phyloP scores from a whole-genome alignment of 2,113 vertebrate genomes.

The Felis catus region F.catus_Fca126_mat1.0 CM031419.1:91719501-91720000 shows the following conservation, averaged over 20 bases:
- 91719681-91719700: conserved; percentile 27
- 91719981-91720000: conserved; percentile 56
- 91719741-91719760: conserved; percentile 15
- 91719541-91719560: conserved; percentile 2
- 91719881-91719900: conserved; percentile 53
- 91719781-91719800: not conserved
- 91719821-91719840: not conserved
- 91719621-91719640: conserved; percentile 52
- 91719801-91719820: not conserved
- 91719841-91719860: not conserved
- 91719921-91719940: conserved; percentile 3
- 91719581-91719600: conserved; percentile 58
- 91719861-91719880: conserved; percentile 22
- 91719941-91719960: not conserved
- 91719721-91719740: not conserved
- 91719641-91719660: conserved; percentile 40
- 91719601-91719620: conserved; percentile 58
- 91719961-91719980: conserved; percentile 50
- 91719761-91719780: not conserved
- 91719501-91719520: conserved; percentile 69
- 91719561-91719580: conserved; percentile 57
- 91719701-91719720: not conserved
- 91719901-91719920: not conserved
- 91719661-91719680: conserved; percentile 18
- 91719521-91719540: conserved; percentile 69